These are phyloP conservation scores for Cyaniris semiargus DNA, from an alignment of 2,888 invertebrate genomes.

Conservation along the genomic window DNA sequence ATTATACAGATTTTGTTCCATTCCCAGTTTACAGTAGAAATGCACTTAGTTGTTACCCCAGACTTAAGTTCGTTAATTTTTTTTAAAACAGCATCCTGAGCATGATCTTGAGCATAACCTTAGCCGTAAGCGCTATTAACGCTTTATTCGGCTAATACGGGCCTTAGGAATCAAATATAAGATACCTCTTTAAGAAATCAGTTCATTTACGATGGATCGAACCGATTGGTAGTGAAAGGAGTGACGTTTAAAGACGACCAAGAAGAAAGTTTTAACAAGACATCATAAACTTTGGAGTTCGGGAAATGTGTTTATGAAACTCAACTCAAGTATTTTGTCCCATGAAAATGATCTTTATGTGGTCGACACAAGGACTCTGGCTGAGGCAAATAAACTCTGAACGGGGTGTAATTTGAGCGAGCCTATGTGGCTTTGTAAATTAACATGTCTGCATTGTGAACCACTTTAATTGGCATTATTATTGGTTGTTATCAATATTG, in stretches of 20 bases:
- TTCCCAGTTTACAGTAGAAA: too few relatives aligned
- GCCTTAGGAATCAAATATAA: too few relatives aligned
- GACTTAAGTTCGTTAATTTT: too few relatives aligned
- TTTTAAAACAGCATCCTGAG: too few relatives aligned
- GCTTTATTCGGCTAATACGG: too few relatives aligned
- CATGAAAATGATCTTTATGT: neutral
- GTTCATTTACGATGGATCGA: neutral
- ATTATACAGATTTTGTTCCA: too few relatives aligned
- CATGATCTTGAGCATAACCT: too few relatives aligned
- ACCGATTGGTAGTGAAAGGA: neutral
- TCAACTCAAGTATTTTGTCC: neutral
- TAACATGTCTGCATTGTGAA: conserved; percentile 3
- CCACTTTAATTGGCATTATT: neutral
- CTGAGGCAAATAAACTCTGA: neutral
- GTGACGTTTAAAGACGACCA: neutral
- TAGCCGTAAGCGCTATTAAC: too few relatives aligned
- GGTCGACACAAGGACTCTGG: neutral
- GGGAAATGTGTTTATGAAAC: neutral
- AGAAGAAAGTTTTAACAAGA: neutral
- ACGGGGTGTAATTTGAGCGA: neutral
- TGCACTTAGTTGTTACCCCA: too few relatives aligned
- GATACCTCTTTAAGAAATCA: neutral
- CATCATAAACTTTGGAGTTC: neutral
- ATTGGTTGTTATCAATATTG: neutral
- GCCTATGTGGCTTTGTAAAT: neutral